Percentiles rank a stretch among this genome's conserved stretches.
Conservation (phyloP, 2,888 invertebrate species). For the Cheilosia grossa region DNA sequence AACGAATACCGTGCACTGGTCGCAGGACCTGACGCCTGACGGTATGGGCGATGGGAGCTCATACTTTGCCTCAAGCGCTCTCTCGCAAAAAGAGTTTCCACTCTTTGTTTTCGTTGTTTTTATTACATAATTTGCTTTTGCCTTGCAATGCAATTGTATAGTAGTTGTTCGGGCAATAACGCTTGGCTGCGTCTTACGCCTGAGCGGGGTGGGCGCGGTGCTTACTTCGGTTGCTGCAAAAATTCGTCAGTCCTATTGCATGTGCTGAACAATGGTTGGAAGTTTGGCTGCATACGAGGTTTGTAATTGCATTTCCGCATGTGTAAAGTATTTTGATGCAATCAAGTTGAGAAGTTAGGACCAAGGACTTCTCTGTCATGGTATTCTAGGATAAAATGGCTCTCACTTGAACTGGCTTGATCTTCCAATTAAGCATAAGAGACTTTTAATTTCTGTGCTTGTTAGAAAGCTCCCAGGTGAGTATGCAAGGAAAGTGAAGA, state of each 20-base stretch:
- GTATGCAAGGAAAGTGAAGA: no score
- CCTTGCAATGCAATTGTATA: constrained; percentile 51
- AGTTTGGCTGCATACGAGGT: constrained; percentile 24
- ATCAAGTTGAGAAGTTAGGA: neutral
- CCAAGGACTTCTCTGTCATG: no score
- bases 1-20: neutral
- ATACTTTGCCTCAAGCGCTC: constrained; percentile 13
- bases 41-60: constrained; percentile 5
- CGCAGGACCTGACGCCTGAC: constrained; percentile 19
- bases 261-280: constrained; percentile 12
- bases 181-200: constrained; percentile 40
- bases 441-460: no score
- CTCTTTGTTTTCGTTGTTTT: constrained; percentile 48
- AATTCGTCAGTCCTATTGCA: constrained; percentile 43
- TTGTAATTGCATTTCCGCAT: neutral
- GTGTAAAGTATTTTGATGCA: neutral
- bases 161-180: constrained; percentile 41
- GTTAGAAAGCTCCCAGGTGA: no score
- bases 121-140: constrained; percentile 63
- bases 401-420: no score
- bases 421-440: no score
- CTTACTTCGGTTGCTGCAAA: neutral
- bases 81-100: constrained; percentile 55
- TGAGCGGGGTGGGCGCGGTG: neutral
- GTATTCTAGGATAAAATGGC: no score